A percentile compares a stretch with the other conserved stretches of the same genome.
phyloP scores from a whole-genome alignment of 1,140 invertebrate species.

The Rhopalosiphum padi region DNA sequence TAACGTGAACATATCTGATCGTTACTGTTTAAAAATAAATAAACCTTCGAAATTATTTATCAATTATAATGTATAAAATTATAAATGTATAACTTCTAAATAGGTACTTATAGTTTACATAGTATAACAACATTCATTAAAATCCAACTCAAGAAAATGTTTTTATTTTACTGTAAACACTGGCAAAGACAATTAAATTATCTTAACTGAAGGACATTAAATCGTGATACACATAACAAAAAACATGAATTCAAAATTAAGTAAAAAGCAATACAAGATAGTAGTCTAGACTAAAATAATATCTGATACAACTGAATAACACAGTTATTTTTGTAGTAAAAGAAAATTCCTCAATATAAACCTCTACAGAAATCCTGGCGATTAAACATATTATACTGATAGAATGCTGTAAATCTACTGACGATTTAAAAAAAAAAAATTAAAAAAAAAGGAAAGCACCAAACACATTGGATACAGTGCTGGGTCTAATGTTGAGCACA shows the following conservation, averaged over 20 bases:
- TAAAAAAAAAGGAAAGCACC: neutral
- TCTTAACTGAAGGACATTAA: neutral
- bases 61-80: no score
- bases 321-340: neutral
- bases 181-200: neutral
- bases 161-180: neutral
- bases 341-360: neutral
- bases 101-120: neutral
- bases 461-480: neutral
- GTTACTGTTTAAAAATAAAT: neutral
- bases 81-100: neutral
- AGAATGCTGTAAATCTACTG: neutral
- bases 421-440: neutral
- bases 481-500: neutral
- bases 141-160: neutral
- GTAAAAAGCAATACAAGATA: neutral
- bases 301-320: neutral
- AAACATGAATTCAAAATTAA: neutral
- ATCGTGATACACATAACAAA: neutral
- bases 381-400: neutral
- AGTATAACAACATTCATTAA: neutral
- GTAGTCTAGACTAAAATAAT: no score
- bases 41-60: neutral
- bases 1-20: neutral
- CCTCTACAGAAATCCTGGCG: no score